Percentiles rank a stretch among this genome's conserved stretches.
Evolutionary conservation across 2,113 vertebrate genomes (phyloP).

Genomic region (Rhinopomastus cyanomelas): DNA sequence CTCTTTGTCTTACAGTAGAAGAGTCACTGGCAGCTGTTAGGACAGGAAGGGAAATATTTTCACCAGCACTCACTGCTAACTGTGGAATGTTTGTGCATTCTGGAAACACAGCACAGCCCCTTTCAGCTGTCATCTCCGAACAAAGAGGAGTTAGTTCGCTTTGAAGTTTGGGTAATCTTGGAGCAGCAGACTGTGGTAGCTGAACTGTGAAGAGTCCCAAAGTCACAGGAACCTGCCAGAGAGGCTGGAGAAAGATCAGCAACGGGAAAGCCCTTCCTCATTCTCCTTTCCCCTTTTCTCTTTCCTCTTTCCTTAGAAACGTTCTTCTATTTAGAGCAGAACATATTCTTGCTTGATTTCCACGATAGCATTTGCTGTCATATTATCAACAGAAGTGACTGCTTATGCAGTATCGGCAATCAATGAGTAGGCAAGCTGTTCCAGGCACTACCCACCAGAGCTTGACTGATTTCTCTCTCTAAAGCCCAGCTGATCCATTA

Average conservation of each 20-base stretch:
- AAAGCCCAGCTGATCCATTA: neutral
- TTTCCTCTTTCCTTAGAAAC: neutral
- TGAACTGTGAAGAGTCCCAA: neutral
- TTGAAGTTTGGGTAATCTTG: neutral
- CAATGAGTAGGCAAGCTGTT: neutral
- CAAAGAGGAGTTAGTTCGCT: neutral
- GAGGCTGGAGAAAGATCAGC: neutral
- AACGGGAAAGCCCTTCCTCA: neutral
- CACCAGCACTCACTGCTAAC: neutral
- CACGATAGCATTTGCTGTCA: neutral
- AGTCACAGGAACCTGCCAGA: neutral
- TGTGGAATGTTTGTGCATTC: neutral
- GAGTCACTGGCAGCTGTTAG: neutral
- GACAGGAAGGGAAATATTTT: neutral
- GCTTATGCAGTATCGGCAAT: neutral
- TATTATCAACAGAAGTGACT: neutral
- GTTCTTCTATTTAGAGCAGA: neutral
- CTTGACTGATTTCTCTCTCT: neutral
- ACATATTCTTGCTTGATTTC: neutral
- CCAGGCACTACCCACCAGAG: neutral
- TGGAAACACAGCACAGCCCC: neutral
- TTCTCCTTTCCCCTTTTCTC: neutral
- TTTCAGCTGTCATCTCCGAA: neutral
- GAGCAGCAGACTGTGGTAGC: neutral
- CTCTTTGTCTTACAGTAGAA: neutral